phyloP scores from a whole-genome alignment of 2,113 vertebrate species.

The Apodemus speciosus region DNA sequence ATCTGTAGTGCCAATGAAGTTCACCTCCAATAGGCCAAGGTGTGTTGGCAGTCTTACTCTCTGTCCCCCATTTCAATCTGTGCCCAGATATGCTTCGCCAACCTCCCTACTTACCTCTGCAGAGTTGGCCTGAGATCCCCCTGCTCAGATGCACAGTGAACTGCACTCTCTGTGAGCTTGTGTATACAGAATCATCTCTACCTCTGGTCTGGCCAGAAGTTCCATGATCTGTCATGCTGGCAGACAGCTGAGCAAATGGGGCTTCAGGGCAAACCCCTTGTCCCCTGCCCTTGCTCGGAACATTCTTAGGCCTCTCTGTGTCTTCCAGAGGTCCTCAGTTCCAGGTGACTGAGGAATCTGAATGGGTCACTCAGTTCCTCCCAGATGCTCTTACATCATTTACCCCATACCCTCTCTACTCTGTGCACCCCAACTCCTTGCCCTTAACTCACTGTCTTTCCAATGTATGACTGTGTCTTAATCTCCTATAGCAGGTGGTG shows the following conservation, averaged over 20 bases:
- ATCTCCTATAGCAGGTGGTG: not conserved
- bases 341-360: not conserved
- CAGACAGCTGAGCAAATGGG: not conserved
- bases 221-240: accelerated
- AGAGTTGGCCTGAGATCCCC: not conserved
- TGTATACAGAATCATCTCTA: not conserved
- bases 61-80: accelerated
- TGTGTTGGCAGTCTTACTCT: accelerated
- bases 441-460: accelerated
- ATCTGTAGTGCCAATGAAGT: not conserved
- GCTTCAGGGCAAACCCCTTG: accelerated
- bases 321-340: accelerated
- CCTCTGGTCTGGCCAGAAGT: too few relatives aligned
- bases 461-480: accelerated
- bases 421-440: accelerated
- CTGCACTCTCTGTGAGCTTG: not conserved
- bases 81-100: accelerated
- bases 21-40: not conserved
- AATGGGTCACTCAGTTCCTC: accelerated
- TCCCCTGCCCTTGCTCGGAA: accelerated
- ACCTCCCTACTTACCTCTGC: accelerated
- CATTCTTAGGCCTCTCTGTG: accelerated
- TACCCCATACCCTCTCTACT: accelerated
- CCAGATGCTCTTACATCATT: not conserved
- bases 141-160: accelerated